These are phyloP conservation scores for Aelia acuminata DNA, from an alignment of 2,888 invertebrate genomes.

Conservation along the genomic window DNA sequence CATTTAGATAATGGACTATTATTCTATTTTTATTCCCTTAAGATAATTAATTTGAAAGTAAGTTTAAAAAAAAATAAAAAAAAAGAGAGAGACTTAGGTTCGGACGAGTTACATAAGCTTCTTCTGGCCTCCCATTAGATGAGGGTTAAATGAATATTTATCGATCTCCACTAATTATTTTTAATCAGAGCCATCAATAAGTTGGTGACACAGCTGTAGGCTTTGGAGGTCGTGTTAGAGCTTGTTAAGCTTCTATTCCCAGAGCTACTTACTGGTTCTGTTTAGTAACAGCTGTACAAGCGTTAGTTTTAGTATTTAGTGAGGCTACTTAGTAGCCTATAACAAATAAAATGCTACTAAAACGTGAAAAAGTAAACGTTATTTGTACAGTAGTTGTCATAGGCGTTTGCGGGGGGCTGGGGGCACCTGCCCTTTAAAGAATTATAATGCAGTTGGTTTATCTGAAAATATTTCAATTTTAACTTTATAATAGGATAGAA, in stretches of 20 bases:
- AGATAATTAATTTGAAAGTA: background rate
- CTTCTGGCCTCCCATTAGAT: background rate
- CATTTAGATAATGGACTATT: background rate
- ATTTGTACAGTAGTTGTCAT: too few species aligned
- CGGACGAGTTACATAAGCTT: background rate
- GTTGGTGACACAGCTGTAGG: background rate
- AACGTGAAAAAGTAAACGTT: too few species aligned
- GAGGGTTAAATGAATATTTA: background rate
- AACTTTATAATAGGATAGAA: too few species aligned
- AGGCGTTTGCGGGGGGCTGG: too few species aligned
- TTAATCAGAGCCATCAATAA: conserved; percentile 38
- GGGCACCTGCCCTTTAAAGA: too few species aligned
- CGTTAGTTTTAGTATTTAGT: background rate
- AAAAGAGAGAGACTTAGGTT: too few species aligned
- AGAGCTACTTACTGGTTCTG: background rate
- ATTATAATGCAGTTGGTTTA: too few species aligned
- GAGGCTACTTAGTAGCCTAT: background rate
- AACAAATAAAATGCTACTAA: background rate
- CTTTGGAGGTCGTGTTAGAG: background rate
- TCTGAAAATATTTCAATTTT: too few species aligned
- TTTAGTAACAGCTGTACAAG: background rate
- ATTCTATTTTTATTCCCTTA: background rate
- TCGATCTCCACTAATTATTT: conserved; percentile 4
- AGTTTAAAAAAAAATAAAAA: background rate
- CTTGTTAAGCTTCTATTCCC: background rate